phyloP scores from a whole-genome alignment of 2,888 invertebrate species.

The Iphiclides podalirius region DNA sequence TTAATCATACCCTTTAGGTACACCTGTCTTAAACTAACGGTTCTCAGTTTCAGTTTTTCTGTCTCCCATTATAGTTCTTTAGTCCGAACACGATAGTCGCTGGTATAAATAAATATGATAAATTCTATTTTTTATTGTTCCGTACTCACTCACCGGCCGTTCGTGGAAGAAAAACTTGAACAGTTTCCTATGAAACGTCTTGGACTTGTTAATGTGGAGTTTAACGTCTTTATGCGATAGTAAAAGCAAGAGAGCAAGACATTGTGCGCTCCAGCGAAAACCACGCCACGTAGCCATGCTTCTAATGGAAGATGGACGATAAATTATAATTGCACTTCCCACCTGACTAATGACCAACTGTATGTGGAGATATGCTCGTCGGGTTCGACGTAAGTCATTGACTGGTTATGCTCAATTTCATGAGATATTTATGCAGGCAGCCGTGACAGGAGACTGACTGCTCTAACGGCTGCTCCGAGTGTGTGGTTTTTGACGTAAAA shows the following conservation, averaged over 20 bases:
- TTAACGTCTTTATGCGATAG: slow-evolving; percentile 5
- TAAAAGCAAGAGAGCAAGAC: slow-evolving; percentile 56
- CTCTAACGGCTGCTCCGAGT: slow-evolving; percentile 16
- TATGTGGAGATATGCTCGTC: slow-evolving; percentile 38
- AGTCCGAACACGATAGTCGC: too few relatives aligned
- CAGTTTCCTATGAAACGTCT: background rate
- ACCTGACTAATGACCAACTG: slow-evolving; percentile 48
- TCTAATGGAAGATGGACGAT: slow-evolving; percentile 64
- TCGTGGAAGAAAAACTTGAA: background rate
- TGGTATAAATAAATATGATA: too few relatives aligned
- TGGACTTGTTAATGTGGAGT: background rate
- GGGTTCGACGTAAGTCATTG: slow-evolving; percentile 47
- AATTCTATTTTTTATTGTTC: too few relatives aligned
- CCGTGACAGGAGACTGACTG: slow-evolving; percentile 22
- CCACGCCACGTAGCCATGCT: slow-evolving; percentile 48
- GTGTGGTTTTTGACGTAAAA: slow-evolving; percentile 16
- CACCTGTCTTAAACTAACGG: too few relatives aligned
- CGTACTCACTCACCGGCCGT: too few relatives aligned
- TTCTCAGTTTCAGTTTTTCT: too few relatives aligned
- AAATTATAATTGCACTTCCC: slow-evolving; percentile 63
- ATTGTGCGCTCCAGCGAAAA: slow-evolving; percentile 45
- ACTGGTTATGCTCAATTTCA: slow-evolving; percentile 56
- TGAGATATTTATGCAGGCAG: slow-evolving; percentile 36
- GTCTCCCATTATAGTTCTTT: too few relatives aligned
- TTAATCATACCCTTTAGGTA: too few relatives aligned